Evolutionary conservation across 2,113 vertebrate species (phyloP), one percentile per base, ranked within the genome.

Genomic region (Hirundichthys speculiger): DNA sequence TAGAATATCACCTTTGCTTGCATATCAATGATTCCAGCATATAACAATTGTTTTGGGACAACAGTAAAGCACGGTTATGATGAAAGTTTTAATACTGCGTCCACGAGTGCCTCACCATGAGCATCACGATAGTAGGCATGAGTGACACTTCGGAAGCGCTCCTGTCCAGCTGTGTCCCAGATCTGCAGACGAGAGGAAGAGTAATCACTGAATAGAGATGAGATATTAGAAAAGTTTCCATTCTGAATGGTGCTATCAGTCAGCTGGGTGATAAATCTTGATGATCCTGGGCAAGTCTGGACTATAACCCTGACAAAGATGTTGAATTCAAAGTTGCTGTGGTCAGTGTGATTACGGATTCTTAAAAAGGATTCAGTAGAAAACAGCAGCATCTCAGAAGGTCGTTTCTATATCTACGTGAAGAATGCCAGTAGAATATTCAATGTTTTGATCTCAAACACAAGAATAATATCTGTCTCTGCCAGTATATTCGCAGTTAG

Each of bases 51-150:
- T 34, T 34, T 34, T 7, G 11, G 7, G 30, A 34, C 30, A 34
- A 34, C 11, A 34, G 30, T 34, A 9, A 34, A 34, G 30, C 30
- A 34, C 6, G 11, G 30, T 34, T 34, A 34, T 34, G 30, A 34
- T 34, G 30, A 10, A 4, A 34, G 11, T 34, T 34, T 34, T 34
- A 34, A 34, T 34, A 34, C 11, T 34, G 30, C 11, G 11, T 34
- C 4, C 8, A 27, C 8, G 8, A 27, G 27, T 27, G 30, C 64
- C 93, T 96, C 87, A 98, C 96, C 96, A 0, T 97, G 92, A 42
- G 96, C 96, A 0, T 97, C 96, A 0, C 96, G 91, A 82, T 96
- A 97, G 84, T 97, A 96, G 39, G 96, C 94, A 0, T 97, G 95
- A 16, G 95, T 96, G 62, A 96, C 94, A 0, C 95, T 96, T 45